phyloP scores from a whole-genome alignment of 2,113 vertebrate species.

The Neoarius graeffei region DNA sequence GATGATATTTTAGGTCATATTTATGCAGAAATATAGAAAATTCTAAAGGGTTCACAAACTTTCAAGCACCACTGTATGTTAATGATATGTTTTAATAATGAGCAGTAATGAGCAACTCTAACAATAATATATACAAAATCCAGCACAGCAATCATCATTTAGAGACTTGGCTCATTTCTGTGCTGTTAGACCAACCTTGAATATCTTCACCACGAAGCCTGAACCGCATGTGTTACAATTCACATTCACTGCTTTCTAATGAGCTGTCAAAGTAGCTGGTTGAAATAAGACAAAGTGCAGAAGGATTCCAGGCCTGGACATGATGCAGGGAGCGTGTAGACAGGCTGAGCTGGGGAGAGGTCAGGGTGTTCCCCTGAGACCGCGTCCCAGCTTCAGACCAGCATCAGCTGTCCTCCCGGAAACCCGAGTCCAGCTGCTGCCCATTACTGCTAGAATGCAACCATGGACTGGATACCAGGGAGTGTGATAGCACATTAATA shows the following conservation, averaged over 20 bases:
- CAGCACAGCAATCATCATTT: conserved; percentile 22
- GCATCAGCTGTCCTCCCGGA: conserved; percentile 76
- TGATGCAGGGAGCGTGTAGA: conserved; percentile 11
- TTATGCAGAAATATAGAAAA: too few species aligned
- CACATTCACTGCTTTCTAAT: conserved; percentile 44
- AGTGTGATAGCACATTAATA: conserved; percentile 77
- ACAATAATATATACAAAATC: conserved; percentile 28
- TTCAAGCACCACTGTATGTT: too few species aligned
- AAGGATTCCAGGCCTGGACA: conserved; percentile 35
- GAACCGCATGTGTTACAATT: conserved; percentile 40
- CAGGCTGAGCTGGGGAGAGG: conserved; percentile 24
- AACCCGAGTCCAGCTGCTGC: conserved; percentile 78
- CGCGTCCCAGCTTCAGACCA: conserved; percentile 50
- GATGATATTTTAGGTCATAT: too few species aligned
- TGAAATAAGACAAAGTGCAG: conserved; percentile 45
- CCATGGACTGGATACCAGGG: conserved; percentile 67
- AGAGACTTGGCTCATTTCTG: conserved; percentile 40
- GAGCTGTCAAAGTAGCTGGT: conserved; percentile 40
- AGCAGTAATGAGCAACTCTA: not conserved
- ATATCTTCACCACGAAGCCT: conserved; percentile 27
- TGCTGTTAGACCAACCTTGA: conserved; percentile 42
- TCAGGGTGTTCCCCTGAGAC: conserved; percentile 56
- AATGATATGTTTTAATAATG: not conserved
- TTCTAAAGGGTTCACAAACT: too few species aligned
- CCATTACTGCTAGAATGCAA: conserved; percentile 80